Conservation (phyloP, 2,113 vertebrate genomes). For the Pteruthius melanotis region DNA sequence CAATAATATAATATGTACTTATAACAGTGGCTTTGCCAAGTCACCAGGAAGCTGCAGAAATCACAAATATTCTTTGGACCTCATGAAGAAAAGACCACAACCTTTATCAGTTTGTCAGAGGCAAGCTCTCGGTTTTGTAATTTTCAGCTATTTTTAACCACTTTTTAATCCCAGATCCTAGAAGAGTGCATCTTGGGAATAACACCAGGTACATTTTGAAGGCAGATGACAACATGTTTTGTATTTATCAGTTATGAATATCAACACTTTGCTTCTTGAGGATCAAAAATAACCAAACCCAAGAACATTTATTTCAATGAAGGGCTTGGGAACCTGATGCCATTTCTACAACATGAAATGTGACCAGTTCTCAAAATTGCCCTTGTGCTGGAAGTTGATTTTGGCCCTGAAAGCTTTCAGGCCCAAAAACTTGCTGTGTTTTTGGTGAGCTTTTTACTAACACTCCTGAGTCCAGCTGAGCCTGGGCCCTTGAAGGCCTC, state of each 20-base stretch:
- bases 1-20: too few species aligned
- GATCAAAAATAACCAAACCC: background rate
- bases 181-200: background rate
- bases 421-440: background rate
- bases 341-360: background rate
- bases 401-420: background rate
- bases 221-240: background rate
- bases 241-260: background rate
- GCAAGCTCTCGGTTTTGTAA: background rate
- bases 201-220: background rate
- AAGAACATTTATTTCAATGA: background rate
- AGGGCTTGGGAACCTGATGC: background rate
- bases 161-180: background rate
- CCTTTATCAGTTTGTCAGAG: background rate
- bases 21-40: background rate
- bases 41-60: background rate
- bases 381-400: background rate
- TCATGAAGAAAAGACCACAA: background rate
- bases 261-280: background rate
- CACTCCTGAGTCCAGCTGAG: background rate
- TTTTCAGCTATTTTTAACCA: background rate
- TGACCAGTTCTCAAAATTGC: background rate
- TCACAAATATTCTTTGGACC: background rate
- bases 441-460: background rate
- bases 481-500: background rate